Evolutionary conservation across 2,113 vertebrate species (phyloP).

Genomic region (Anarrhichthys ocellatus): DNA sequence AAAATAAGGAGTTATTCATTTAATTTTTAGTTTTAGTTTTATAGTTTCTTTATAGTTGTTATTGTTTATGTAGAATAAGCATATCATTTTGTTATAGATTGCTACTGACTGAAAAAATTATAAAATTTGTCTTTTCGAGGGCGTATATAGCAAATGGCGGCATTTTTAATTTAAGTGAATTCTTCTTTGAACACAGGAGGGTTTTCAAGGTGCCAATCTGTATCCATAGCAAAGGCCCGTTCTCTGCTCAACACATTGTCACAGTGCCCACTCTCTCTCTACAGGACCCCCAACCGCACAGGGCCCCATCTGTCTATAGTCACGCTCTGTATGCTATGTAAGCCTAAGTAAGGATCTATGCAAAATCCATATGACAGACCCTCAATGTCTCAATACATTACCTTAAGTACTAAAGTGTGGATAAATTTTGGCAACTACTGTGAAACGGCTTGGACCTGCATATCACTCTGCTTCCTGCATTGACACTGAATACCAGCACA

Average conservation of each 20-base stretch:
- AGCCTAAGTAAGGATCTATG: background rate
- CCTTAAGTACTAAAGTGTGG: background rate
- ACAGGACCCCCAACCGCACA: too few relatives aligned
- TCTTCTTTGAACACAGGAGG: background rate
- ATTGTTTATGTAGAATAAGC: background rate
- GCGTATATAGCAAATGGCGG: background rate
- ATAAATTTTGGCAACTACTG: background rate
- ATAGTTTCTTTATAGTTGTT: background rate
- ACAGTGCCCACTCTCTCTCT: too few relatives aligned
- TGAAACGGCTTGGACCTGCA: background rate
- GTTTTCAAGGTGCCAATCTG: background rate
- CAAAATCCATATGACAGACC: background rate
- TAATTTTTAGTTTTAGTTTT: background rate
- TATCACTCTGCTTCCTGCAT: background rate
- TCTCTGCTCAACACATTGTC: too few relatives aligned
- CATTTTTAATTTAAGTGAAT: background rate
- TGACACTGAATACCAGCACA: background rate
- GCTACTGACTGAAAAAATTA: background rate
- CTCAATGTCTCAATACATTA: background rate
- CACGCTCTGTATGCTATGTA: background rate
- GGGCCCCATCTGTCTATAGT: too few relatives aligned
- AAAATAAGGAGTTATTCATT: background rate
- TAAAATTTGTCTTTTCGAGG: background rate
- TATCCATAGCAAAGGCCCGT: too few relatives aligned
- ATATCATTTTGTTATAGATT: background rate